Percentiles rank a stretch among this genome's conserved stretches.
Conservation (phyloP, 2,888 invertebrate genomes). For the Adelphocoris suturalis region DNA sequence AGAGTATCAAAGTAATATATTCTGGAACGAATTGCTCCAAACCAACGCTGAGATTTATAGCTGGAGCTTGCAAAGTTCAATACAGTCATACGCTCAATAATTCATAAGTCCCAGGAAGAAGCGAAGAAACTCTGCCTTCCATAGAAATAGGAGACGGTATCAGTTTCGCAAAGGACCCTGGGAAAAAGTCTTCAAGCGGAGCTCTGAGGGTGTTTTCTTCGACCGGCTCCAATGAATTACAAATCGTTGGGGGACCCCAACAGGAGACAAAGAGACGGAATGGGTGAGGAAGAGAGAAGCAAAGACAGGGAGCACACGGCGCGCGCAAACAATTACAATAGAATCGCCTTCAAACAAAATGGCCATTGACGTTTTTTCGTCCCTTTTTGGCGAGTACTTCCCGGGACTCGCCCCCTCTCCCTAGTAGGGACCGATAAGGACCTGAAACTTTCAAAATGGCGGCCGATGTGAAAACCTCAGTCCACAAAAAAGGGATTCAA, state of each 20-base stretch:
- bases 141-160: background rate
- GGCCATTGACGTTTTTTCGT: conserved; percentile 45
- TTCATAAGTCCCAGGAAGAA: conserved; percentile 17
- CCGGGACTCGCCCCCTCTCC: background rate
- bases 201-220: background rate
- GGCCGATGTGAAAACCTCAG: background rate
- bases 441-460: conserved; percentile 39
- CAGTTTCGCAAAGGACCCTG: background rate
- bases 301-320: background rate
- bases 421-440: conserved; percentile 21
- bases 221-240: conserved; percentile 48
- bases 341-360: conserved; percentile 65
- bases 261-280: background rate
- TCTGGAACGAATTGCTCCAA: background rate
- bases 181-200: background rate
- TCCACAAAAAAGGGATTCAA: conserved; percentile 22
- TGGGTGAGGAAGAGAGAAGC: background rate
- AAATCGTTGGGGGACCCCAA: conserved; percentile 34
- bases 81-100: conserved; percentile 37
- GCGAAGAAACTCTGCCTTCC: background rate
- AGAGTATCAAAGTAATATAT: no score
- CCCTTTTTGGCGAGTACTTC: conserved; percentile 35
- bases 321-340: conserved; percentile 64
- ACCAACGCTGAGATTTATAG: background rate
- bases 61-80: background rate